Conservation (phyloP, 2,797 vertebrate genomes). For the Falco berigora region DNA sequence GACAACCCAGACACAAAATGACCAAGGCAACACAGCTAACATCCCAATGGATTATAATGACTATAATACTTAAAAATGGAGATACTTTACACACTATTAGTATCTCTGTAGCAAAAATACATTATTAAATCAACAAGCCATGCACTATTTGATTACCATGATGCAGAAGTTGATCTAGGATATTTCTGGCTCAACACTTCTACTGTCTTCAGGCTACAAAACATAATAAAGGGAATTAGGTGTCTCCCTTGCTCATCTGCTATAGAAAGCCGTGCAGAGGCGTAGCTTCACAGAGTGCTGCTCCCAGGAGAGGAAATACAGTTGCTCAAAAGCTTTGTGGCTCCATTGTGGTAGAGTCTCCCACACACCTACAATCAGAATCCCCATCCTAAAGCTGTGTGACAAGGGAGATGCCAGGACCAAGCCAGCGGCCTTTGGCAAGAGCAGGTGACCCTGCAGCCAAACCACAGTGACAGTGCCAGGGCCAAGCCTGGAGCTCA, state of each 20-base stretch:
- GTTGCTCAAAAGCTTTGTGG: not conserved
- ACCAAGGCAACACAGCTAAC: not conserved
- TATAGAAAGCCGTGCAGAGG: not conserved
- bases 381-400: not conserved
- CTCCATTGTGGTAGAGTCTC: not conserved
- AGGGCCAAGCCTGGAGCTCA: not conserved
- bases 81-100: not conserved
- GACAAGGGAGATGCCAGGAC: not conserved
- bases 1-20: not conserved
- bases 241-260: not conserved
- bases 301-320: not conserved
- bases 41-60: not conserved
- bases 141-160: not conserved
- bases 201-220: constrained; percentile 14
- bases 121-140: not conserved
- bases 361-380: not conserved
- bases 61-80: not conserved
- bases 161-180: not conserved
- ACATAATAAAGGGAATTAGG: constrained; percentile 3
- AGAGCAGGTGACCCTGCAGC: not conserved
- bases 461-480: not conserved
- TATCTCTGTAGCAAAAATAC: not conserved
- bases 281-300: not conserved
- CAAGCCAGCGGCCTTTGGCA: not conserved
- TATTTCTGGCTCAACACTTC: constrained; percentile 25